These are phyloP conservation scores for Celastrina argiolus DNA, from an alignment of 2,888 invertebrate species.

Conservation along the genomic window DNA sequence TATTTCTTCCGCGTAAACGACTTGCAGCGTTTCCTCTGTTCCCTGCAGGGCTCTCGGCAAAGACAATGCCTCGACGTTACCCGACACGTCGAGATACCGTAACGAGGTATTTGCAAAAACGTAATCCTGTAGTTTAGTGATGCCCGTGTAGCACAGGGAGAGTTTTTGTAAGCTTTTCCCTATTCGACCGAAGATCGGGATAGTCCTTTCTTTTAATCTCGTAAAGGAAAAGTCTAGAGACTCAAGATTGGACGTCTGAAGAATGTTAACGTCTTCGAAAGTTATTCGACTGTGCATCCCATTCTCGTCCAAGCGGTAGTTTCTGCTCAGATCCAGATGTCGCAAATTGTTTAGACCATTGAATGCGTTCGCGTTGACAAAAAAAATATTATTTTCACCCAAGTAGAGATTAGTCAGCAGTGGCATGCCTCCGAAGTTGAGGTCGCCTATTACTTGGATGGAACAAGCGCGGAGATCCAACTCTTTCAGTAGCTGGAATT, in stretches of 20 bases:
- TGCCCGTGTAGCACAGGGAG: constrained; percentile 63
- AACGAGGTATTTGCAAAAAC: constrained; percentile 64
- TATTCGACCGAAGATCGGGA: constrained; percentile 39
- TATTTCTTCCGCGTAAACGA: constrained; percentile 64
- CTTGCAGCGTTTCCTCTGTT: constrained; percentile 55
- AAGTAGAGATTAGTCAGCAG: constrained; percentile 70
- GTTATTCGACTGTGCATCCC: constrained; percentile 35
- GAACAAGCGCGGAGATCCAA: constrained; percentile 78
- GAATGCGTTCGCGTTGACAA: constrained; percentile 60
- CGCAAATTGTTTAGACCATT: constrained; percentile 50
- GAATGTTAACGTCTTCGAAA: constrained; percentile 37
- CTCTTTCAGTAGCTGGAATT: constrained; percentile 61
- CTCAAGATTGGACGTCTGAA: constrained; percentile 41
- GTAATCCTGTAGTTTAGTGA: constrained; percentile 49
- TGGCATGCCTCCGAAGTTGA: constrained; percentile 65
- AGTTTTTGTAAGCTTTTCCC: constrained; percentile 45
- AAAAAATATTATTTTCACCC: constrained; percentile 70
- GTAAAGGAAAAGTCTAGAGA: constrained; percentile 58
- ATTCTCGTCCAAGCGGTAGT: constrained; percentile 39
- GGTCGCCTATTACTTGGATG: constrained; percentile 60
- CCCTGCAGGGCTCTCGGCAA: constrained; percentile 53
- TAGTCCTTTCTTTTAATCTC: constrained; percentile 39
- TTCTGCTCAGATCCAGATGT: constrained; percentile 76
- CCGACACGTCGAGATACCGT: constrained; percentile 74
- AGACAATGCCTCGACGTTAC: constrained; percentile 62